Percentiles rank a stretch among this genome's conserved stretches.
phyloP scores from a whole-genome alignment of 30 jellyfish, hydroid and myxozoan genomes.

The Phacellophora camtschatica region DNA sequence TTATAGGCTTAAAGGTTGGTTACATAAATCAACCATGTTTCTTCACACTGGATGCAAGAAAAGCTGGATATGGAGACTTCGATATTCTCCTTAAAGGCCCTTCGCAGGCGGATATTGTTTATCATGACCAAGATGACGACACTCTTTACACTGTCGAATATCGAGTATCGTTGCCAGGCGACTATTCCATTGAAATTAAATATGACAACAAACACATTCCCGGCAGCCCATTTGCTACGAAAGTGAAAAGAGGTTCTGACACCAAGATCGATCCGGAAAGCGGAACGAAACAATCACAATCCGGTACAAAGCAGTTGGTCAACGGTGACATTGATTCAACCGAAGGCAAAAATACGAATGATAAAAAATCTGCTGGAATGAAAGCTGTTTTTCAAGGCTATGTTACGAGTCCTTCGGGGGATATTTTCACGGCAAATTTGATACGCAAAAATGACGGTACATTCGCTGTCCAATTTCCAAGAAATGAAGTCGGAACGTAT shows the following conservation, averaged over 20 bases:
- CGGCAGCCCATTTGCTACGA: slow-evolving; percentile 82
- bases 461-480: slow-evolving; percentile 73
- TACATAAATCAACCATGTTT: slow-evolving; percentile 75
- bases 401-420: slow-evolving; percentile 75
- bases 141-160: slow-evolving; percentile 75
- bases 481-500: slow-evolving; percentile 72
- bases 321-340: slow-evolving; percentile 34
- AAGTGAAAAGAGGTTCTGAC: slow-evolving; percentile 7
- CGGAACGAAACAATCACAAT: too few species aligned
- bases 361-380: not conserved
- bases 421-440: slow-evolving; percentile 41
- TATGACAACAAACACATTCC: slow-evolving; percentile 79
- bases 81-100: slow-evolving; percentile 88
- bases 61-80: slow-evolving; percentile 92
- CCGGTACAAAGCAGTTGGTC: slow-evolving; percentile 3
- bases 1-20: slow-evolving; percentile 75
- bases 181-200: slow-evolving; percentile 71
- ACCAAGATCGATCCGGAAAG: not conserved
- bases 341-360: not conserved
- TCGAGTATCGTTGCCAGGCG: slow-evolving; percentile 86
- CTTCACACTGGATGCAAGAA: slow-evolving; percentile 86
- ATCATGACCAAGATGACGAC: slow-evolving; percentile 82
- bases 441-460: slow-evolving; percentile 52
- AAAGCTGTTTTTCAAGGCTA: slow-evolving; percentile 34
- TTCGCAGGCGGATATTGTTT: slow-evolving; percentile 87